Conservation (phyloP, 2,113 vertebrate genomes). For the Actenoides hombroni region DNA sequence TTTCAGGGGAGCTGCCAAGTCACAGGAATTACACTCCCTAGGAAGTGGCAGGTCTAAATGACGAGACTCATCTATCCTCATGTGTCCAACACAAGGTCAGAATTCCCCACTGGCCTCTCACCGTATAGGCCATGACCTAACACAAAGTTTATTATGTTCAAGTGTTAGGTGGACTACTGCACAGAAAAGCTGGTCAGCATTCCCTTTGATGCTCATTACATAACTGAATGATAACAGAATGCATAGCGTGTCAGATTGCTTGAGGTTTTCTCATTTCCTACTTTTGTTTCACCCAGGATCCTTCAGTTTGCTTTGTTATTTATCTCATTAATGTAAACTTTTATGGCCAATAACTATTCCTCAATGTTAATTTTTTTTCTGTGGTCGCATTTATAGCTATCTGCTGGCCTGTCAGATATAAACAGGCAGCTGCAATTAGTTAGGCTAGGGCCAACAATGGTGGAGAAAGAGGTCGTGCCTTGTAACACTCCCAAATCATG, state of each 20-base stretch:
- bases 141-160: background rate
- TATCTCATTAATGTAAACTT: background rate
- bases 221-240: background rate
- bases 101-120: background rate
- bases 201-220: background rate
- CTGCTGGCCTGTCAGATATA: background rate
- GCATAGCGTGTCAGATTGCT: background rate
- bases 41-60: background rate
- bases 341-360: background rate
- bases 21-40: background rate
- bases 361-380: background rate
- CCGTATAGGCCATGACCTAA: background rate
- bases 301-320: background rate
- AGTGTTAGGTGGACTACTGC: background rate
- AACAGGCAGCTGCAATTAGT: background rate
- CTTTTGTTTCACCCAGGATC: background rate
- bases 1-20: background rate
- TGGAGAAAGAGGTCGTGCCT: background rate
- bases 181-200: background rate
- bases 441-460: background rate
- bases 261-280: background rate
- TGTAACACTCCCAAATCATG: background rate
- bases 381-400: background rate
- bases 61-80: background rate
- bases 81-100: background rate